phyloP scores from a whole-genome alignment of 1,140 invertebrate species.

The Hydropsyche tenuis region DNA sequence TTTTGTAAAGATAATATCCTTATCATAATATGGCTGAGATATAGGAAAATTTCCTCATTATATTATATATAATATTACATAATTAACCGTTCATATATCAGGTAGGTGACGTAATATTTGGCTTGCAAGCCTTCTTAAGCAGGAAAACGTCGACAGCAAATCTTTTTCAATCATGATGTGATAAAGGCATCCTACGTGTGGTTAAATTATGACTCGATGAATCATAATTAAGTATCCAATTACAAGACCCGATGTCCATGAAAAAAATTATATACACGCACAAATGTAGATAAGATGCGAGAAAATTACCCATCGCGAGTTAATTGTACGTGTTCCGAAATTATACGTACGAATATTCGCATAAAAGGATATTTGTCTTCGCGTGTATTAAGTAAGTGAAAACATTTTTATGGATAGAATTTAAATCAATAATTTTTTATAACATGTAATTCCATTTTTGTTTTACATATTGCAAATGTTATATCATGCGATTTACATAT shows the following conservation, averaged over 20 bases:
- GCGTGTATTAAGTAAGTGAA: not conserved
- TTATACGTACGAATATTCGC: not conserved
- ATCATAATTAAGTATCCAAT: constrained; percentile 30
- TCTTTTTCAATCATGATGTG: not conserved
- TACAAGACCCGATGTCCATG: not conserved
- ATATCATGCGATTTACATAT: no score
- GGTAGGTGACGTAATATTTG: no score
- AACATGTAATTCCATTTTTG: no score
- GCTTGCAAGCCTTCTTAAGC: not conserved
- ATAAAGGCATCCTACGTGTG: not conserved
- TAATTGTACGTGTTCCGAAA: not conserved
- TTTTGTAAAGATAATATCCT: not conserved
- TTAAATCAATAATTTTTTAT: no score
- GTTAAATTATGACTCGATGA: constrained; percentile 13
- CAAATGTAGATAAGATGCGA: not conserved
- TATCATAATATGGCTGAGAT: no score
- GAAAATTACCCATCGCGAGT: not conserved
- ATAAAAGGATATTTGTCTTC: not conserved
- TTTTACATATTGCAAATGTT: no score
- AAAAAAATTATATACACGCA: not conserved
- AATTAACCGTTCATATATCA: no score
- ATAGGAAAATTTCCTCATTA: no score
- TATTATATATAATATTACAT: no score
- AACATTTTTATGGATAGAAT: not conserved
- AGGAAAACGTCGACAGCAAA: not conserved